These are phyloP conservation scores for Eupithecia dodoneata DNA, from an alignment of 2,888 invertebrate species.

Conservation along the genomic window DNA sequence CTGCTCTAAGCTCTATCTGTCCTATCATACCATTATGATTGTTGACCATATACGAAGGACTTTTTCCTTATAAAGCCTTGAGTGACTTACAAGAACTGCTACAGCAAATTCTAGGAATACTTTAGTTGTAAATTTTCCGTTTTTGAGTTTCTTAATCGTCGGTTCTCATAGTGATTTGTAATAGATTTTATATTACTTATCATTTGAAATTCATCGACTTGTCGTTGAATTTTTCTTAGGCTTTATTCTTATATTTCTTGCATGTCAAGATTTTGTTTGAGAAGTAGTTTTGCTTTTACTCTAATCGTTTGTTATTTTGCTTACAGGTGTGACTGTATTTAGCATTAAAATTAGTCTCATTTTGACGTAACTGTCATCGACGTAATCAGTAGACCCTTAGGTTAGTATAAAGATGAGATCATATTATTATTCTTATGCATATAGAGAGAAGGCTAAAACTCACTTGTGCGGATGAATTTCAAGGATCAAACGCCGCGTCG, in stretches of 20 bases:
- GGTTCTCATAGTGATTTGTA: conserved; percentile 26
- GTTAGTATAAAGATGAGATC: neutral
- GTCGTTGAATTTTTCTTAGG: neutral
- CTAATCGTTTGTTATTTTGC: neutral
- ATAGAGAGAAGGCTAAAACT: neutral
- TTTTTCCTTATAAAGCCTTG: conserved; percentile 42
- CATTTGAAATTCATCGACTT: neutral
- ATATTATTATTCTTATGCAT: neutral
- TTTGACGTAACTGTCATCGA: neutral
- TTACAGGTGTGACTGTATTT: neutral
- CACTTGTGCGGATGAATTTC: neutral
- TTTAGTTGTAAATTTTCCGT: conserved; percentile 22
- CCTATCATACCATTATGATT: conserved; percentile 58
- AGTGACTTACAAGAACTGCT: conserved; percentile 37
- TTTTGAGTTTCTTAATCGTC: conserved; percentile 22
- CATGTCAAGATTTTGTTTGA: neutral
- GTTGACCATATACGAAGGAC: conserved; percentile 53
- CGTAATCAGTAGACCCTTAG: neutral
- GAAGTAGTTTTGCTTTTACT: neutral
- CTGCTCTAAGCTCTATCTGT: conserved; percentile 29
- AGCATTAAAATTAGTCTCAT: neutral
- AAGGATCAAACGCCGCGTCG: neutral
- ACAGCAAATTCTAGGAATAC: conserved; percentile 35
- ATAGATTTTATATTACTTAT: conserved; percentile 11
- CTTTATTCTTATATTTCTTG: neutral